Evolutionary conservation across 2,113 vertebrate species (phyloP).

Genomic region (Rhabdornis inornatus): DNA sequence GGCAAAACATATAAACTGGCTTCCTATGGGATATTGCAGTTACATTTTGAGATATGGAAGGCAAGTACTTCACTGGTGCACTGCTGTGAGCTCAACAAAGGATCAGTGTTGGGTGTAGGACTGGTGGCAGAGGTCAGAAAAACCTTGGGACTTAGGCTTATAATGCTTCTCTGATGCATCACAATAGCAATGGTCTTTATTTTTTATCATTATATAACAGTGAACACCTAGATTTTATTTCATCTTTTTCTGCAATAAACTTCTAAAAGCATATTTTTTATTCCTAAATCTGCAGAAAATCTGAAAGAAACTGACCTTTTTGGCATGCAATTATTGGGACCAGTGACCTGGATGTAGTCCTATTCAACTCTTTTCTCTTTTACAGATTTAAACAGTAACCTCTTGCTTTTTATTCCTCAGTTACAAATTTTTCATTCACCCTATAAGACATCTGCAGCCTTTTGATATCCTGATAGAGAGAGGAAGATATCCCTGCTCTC

Average conservation of each 20-base stretch:
- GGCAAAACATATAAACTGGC: neutral
- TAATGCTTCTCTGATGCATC: neutral
- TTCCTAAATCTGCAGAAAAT: neutral
- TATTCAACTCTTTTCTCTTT: neutral
- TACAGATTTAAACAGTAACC: neutral
- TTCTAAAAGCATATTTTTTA: neutral
- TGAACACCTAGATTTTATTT: neutral
- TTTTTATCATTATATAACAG: neutral
- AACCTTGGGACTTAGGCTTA: neutral
- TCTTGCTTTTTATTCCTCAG: neutral
- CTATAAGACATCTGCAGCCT: neutral
- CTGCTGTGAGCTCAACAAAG: rapidly evolving
- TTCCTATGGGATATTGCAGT: neutral
- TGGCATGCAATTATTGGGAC: too few species aligned
- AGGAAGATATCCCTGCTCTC: neutral
- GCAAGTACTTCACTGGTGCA: neutral
- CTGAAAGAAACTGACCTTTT: neutral
- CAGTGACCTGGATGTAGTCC: neutral
- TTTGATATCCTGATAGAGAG: neutral
- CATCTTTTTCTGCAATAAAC: neutral
- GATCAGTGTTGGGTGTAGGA: neutral
- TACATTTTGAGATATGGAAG: neutral
- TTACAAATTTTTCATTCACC: neutral
- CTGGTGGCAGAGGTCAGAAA: neutral
- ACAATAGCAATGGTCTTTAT: neutral